These are phyloP conservation scores for Arnoldichthys spilopterus DNA, from an alignment of 2,797 vertebrate species.

Conservation along the genomic window DNA sequence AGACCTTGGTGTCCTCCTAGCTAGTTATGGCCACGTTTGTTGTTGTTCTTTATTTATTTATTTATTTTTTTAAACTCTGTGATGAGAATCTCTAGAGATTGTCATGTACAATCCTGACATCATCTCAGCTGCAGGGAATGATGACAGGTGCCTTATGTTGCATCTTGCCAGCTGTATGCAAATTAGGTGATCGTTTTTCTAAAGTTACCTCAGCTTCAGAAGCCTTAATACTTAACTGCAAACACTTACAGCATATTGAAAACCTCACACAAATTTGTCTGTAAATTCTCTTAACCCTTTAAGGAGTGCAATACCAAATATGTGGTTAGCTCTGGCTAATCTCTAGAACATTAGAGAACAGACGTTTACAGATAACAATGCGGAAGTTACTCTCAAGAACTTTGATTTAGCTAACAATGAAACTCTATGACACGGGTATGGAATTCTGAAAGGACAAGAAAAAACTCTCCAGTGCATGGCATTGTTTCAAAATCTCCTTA, in stretches of 20 bases:
- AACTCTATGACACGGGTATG: no score
- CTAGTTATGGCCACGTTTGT: neutral
- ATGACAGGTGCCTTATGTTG: neutral
- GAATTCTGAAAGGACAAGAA: no score
- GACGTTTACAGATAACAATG: no score
- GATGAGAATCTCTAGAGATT: neutral
- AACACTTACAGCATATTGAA: neutral
- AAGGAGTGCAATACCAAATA: no score
- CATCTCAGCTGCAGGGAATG: neutral
- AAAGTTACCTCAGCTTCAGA: neutral
- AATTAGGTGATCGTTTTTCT: neutral
- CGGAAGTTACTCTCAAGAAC: no score
- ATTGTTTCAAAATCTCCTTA: no score
- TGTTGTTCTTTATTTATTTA: neutral
- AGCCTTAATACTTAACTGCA: neutral
- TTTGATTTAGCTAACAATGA: no score
- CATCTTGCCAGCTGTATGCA: neutral
- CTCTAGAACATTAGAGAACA: no score
- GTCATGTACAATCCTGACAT: neutral
- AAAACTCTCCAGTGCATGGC: no score
- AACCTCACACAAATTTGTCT: neutral
- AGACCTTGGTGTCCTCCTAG: no score
- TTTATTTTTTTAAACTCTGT: neutral
- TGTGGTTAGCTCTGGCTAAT: no score
- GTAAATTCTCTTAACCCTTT: neutral